Conservation (phyloP, 2,797 vertebrate species). For the Neoniphon sammara region DNA sequence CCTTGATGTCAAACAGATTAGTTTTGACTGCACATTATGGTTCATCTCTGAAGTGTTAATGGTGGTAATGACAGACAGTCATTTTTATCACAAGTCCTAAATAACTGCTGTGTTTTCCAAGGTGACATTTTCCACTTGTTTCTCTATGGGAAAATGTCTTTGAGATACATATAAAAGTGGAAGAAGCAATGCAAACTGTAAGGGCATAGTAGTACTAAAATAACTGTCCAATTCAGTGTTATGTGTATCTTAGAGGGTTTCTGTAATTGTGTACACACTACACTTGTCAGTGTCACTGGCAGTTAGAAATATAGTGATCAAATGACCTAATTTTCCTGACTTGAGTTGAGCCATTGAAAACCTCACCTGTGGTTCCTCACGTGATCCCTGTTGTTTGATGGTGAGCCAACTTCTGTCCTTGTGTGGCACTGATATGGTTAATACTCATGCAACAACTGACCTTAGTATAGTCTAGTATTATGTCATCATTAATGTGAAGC, state of each 20-base stretch:
- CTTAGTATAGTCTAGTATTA: no score
- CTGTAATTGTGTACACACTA: conserved; percentile 15
- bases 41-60: no score
- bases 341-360: conserved; percentile 5
- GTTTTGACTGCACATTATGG: no score
- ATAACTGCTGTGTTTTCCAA: no score
- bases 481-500: no score
- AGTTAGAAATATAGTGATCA: conserved; percentile 7
- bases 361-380: background rate
- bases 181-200: background rate
- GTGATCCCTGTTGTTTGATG: background rate
- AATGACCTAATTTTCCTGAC: background rate
- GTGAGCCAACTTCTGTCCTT: background rate
- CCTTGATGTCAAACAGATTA: no score
- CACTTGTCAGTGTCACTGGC: conserved; percentile 2
- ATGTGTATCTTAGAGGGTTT: conserved; percentile 22
- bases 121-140: background rate
- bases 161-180: background rate
- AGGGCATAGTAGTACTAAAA: background rate
- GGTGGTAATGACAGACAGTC: no score
- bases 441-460: no score
- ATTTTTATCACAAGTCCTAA: no score
- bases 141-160: background rate
- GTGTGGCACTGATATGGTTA: background rate
- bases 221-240: background rate